A percentile compares a stretch with the other conserved stretches of the same genome.
phyloP scores from a whole-genome alignment of 2,797 vertebrate species.

The Lithobates sylvaticus region DNA sequence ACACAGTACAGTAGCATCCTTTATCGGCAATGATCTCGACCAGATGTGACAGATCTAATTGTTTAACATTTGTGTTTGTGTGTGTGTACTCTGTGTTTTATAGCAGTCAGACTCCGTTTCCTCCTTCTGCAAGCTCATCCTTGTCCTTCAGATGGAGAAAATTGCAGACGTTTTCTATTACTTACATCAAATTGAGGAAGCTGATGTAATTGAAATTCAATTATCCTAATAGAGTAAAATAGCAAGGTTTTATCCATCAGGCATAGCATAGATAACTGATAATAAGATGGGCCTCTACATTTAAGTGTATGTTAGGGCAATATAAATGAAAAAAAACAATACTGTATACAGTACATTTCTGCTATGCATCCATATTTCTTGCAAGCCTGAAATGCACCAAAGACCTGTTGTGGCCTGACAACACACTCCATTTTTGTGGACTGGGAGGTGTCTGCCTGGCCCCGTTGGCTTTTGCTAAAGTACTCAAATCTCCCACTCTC shows the following conservation, averaged over 20 bases:
- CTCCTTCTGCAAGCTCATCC: conserved; percentile 10
- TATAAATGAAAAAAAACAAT: too few relatives aligned
- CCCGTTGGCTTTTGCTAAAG: too few relatives aligned
- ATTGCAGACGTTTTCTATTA: conserved; percentile 29
- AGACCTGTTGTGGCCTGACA: too few relatives aligned
- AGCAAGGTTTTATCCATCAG: conserved; percentile 29
- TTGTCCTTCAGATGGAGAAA: conserved; percentile 21
- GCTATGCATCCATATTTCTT: too few relatives aligned
- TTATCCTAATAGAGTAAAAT: conserved; percentile 37
- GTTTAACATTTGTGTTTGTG: neutral
- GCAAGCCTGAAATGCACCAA: too few relatives aligned
- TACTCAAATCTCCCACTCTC: too few relatives aligned
- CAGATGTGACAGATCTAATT: conserved; percentile 34
- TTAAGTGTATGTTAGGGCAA: too few relatives aligned
- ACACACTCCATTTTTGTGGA: too few relatives aligned
- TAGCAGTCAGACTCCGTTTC: neutral
- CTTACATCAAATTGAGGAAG: conserved; percentile 48
- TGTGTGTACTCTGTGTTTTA: conserved; percentile 5
- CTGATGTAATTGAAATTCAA: conserved; percentile 12
- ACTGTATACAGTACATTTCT: too few relatives aligned
- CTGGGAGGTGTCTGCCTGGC: too few relatives aligned
- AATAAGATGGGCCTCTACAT: neutral
- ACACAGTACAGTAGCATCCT: conserved; percentile 15
- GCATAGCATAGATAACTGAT: neutral
- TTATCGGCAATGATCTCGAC: neutral